Evolutionary conservation across 2,113 vertebrate species (phyloP).

Genomic region (Fregata magnificens): DNA sequence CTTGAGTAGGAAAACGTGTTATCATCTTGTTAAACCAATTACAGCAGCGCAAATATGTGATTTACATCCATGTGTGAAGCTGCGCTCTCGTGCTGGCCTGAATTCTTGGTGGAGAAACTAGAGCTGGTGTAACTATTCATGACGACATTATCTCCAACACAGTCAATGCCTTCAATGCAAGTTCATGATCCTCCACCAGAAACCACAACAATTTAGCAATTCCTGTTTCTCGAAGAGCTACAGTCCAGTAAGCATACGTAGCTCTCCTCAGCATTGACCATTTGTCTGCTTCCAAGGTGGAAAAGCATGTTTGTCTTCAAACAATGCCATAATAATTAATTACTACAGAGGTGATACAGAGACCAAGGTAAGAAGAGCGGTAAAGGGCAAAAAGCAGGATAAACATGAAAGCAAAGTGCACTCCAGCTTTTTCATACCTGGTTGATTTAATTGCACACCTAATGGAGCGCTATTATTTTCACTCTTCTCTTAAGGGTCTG

Average conservation of each 20-base stretch:
- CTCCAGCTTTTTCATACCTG: neutral
- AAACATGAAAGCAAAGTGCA: neutral
- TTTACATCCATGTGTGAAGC: neutral
- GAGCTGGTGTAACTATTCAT: neutral
- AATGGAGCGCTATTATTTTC: neutral
- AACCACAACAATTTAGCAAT: neutral
- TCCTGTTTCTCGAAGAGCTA: neutral
- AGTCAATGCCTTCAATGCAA: neutral
- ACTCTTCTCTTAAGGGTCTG: neutral
- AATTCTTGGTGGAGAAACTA: neutral
- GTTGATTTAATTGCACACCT: neutral
- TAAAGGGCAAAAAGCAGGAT: neutral
- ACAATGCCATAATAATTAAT: neutral
- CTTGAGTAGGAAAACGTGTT: neutral
- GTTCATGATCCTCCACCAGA: neutral
- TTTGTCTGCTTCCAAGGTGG: rapidly evolving
- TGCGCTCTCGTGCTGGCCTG: neutral
- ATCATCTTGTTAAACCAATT: neutral
- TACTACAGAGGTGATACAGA: neutral
- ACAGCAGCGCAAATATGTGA: rapidly evolving
- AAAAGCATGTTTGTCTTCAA: neutral
- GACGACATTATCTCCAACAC: rapidly evolving
- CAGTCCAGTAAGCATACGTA: neutral
- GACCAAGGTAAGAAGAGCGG: neutral
- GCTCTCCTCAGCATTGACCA: neutral